Evolutionary conservation across 2,797 vertebrate species (phyloP).

Genomic region (Manis pentadactyla): DNA sequence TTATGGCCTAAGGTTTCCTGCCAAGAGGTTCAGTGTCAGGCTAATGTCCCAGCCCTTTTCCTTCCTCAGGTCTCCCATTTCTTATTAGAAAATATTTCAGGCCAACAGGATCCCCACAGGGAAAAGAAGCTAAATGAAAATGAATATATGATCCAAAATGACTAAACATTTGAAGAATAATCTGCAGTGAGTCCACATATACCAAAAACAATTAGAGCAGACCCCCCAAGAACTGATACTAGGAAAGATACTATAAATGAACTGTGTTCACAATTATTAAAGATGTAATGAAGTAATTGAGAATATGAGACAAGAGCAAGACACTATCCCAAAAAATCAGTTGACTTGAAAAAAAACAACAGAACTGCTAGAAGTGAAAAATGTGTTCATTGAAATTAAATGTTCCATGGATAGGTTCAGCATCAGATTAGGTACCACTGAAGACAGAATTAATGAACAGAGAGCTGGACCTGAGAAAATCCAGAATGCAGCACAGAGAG

Average conservation of each 20-base stretch:
- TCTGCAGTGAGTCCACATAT: neutral
- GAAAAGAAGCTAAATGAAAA: neutral
- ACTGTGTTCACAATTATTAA: constrained; percentile 1
- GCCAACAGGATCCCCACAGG: neutral
- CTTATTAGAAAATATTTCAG: neutral
- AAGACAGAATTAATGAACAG: neutral
- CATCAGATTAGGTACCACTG: neutral
- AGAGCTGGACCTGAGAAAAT: neutral
- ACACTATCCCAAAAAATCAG: neutral
- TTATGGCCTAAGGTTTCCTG: neutral
- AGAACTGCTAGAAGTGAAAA: constrained; percentile 34
- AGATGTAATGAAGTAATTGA: constrained; percentile 3
- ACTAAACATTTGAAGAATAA: neutral
- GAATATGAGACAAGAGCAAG: neutral
- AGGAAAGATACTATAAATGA: neutral
- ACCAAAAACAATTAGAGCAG: neutral
- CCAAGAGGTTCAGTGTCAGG: neutral
- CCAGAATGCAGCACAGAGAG: neutral
- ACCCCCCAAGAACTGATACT: neutral
- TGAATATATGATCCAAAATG: neutral
- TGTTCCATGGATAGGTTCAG: neutral
- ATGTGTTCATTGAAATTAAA: constrained; percentile 3
- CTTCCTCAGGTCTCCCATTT: neutral
- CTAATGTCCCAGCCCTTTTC: neutral
- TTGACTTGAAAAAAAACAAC: constrained; percentile 21